Evolutionary conservation across 2,113 vertebrate genomes (phyloP), one percentile per base, ranked within the genome.

Genomic region (Nematolebias whitei): DNA sequence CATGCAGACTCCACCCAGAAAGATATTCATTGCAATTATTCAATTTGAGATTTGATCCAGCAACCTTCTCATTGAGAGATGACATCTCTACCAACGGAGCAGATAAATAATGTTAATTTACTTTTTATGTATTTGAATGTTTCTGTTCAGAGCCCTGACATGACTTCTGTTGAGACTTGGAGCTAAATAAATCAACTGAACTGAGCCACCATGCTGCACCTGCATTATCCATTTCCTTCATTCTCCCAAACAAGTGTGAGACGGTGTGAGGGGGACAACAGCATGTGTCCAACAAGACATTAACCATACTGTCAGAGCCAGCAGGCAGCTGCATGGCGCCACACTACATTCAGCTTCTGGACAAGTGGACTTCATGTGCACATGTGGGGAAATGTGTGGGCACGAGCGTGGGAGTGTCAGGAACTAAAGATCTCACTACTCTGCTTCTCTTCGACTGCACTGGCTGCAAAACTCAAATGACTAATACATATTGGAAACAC

Each of bases 401-500:
- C 18, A 23, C 1, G 10, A 59, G 54, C 0, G 22, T 4, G 8
- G 48, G 32, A 19, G 26, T 13, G 58, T 9, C 13, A 26, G n/a
- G 40, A 51, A 59, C 35, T 41, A 15, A 62, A 71, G 23, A 52
- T 44, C 29, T 40, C 1, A 4, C 68, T 54, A 41, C 49, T 32
- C 18, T 7, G 26, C 26, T 7, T 7, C 3, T 29, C 9, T 20
- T 20, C 14, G 24, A 12, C 12, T 20, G 16, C 39, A 53, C 44
- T 45, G 63, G 51, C 48, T 60, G n/a, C n/a, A n/a, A n/a, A n/a
- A n/a, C n/a, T n/a, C 44, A 54, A 58, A 56, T 61, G 57, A 74
- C 44, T 71, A 39, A 85, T 78, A 65, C 69, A 83, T 83, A 62
- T 82, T 70, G 58, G 56, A 80, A 2, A 32, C 58, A 50, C 29